Evolutionary conservation across 2,888 invertebrate species (phyloP).

Genomic region (Cerastis leucographa): DNA sequence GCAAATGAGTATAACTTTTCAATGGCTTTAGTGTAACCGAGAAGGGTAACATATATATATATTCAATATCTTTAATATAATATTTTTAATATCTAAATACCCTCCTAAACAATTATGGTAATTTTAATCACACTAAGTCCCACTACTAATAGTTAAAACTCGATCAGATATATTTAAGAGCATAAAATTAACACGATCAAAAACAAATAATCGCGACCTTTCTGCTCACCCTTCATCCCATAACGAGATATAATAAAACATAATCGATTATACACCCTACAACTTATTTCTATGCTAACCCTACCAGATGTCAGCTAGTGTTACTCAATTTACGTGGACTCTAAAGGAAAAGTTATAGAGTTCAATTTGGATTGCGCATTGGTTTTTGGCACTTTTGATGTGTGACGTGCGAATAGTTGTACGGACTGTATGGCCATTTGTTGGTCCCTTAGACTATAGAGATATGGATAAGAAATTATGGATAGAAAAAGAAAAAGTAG

Average conservation of each 20-base stretch:
- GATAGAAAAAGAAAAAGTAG: background rate
- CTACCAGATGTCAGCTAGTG: slow-evolving; percentile 32
- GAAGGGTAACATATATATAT: background rate
- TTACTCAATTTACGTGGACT: slow-evolving; percentile 2
- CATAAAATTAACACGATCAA: slow-evolving; percentile 72
- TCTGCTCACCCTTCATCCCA: slow-evolving; percentile 67
- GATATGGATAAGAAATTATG: slow-evolving; percentile 56
- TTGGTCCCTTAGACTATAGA: slow-evolving; percentile 67
- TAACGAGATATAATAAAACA: slow-evolving; percentile 83
- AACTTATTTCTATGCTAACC: slow-evolving; percentile 77
- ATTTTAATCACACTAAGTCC: slow-evolving; percentile 44
- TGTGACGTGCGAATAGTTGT: slow-evolving; percentile 63
- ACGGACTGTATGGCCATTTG: slow-evolving; percentile 82
- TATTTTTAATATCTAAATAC: background rate
- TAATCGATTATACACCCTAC: slow-evolving; percentile 86
- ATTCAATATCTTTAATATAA: no score
- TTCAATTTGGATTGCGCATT: slow-evolving; percentile 49
- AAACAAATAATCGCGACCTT: slow-evolving; percentile 67
- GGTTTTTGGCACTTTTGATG: slow-evolving; percentile 29
- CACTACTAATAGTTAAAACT: slow-evolving; percentile 41
- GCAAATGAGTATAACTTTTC: background rate
- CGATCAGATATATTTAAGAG: slow-evolving; percentile 64
- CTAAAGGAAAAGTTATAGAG: slow-evolving; percentile 40
- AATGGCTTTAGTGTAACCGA: background rate
- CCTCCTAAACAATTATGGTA: slow-evolving; percentile 26